A percentile compares a stretch with the other conserved stretches of the same genome.
These are phyloP conservation scores for Lycaon pictus DNA, from an alignment of 2,113 vertebrate species.

Conservation along the genomic window DNA sequence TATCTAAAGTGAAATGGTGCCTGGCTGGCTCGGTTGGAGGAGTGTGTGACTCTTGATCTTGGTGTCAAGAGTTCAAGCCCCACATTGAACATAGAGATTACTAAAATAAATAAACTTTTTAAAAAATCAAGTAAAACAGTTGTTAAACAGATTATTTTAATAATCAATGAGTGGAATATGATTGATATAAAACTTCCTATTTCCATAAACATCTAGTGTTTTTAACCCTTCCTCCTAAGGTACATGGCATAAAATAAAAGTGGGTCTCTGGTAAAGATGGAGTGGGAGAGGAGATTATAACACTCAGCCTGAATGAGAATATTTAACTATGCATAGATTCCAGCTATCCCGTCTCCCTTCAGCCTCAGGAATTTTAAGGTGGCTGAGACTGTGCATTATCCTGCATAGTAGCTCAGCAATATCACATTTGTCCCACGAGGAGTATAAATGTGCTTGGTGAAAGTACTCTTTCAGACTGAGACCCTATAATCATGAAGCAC, in stretches of 20 bases:
- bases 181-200: neutral
- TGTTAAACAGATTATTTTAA: neutral
- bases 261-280: neutral
- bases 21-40: neutral
- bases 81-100: neutral
- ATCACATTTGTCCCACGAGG: neutral
- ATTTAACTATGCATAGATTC: neutral
- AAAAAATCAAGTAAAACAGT: slow-evolving; percentile 22
- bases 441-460: neutral
- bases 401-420: neutral
- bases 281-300: neutral
- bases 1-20: slow-evolving; percentile 63
- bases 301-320: neutral
- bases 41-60: neutral
- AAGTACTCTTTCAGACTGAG: neutral
- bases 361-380: neutral
- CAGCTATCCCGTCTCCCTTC: neutral
- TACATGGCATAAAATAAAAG: neutral
- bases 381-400: neutral
- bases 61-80: neutral
- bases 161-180: neutral
- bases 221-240: neutral
- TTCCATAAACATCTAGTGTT: neutral
- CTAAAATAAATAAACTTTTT: neutral
- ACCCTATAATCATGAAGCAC: neutral